Base-by-base conservation (phyloP, 2,888 invertebrate species). In the Hypercompe scribonia region DNA sequence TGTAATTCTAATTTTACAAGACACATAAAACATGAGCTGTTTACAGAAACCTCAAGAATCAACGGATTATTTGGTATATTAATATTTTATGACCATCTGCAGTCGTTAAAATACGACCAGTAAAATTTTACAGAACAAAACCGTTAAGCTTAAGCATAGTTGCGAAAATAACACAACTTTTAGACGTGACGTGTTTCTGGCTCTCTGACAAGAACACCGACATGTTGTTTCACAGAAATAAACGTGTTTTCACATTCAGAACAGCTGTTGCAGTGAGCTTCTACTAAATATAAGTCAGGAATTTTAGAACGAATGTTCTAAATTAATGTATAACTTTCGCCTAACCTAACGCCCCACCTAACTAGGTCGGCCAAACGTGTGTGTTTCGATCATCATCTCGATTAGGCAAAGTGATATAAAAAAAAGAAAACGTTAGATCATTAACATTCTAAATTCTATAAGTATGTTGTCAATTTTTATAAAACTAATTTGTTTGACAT, bases 141-240 rank as follows among this genome's bases (percentile, higher is more conserved):
- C 33, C 71, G 65, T 70, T 81, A 75, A 76, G 82, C 81, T 81
- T 66, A 75, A 75, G 78, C 75, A 76, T 84, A 81, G 87, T 80
- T 86, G 91, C 90, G 81, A 91, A 92, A 92, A 92, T 92, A 92
- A 87, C 90, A 82, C 73, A 68, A 70, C 79, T 72, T 79, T 75
- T 89, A 90, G 90, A 87, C 88, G 84, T 87, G 83, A 79, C 82
- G 85, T 90, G 88, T 89, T 91, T 85, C 90, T 94, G 94, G 94
- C 93, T 74, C 73, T 80, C 89, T 90, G 91, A 89, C 93, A 92
- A 91, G 83, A 84, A 86, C 86, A 82, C 90, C 86, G 87, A 90
- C 88, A 90, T 91, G 89, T 90, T 91, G 82, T 85, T 46, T 88
- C 87, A 88, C 91, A 81, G 88, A 93, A 93, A 93, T 93, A 92